Evolutionary conservation across 2,113 vertebrate genomes (phyloP), one percentile per base, ranked within the genome.

Genomic region (Pycnonotus jocosus): DNA sequence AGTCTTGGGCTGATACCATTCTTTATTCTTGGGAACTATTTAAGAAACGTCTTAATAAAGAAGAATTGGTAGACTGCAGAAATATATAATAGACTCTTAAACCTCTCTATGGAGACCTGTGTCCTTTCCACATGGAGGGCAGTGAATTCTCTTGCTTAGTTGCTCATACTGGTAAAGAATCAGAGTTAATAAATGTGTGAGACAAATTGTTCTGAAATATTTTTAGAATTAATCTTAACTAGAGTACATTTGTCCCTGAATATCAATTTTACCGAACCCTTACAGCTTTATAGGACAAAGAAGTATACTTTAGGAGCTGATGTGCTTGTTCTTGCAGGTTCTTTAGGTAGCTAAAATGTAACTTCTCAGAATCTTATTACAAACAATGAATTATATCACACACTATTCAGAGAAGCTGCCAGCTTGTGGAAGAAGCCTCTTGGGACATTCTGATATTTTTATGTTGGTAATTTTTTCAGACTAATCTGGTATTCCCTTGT

Each of bases 251-350:
- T 15, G 38, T 80, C 61, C 83, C 90, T 62, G 90, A 96, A 95
- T 95, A 97, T 86, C 87, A 94, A 78, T 94, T 97, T 68, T 68
- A 51, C 48, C 88, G 37, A 87, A 62, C 48, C 35, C 81, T 92
- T 92, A 64, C 48, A 85, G 86, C 88, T 86, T 95, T 81, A 96
- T 7, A 65, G 51, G 72, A 78, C 62, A 96, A 90, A 87, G 64
- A 53, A 77, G 68, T 80, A 48, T 87, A 89, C 96, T 94, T 97
- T 76, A 81, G 68, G 85, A 88, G 58, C 37, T 64, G 74, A 93
- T 94, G 31, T 86, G 86, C 95, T 92, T 98, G 92, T 70, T 97
- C 97, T 95, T 96, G 66, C 66, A 96, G 93, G n/a, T n/a, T n/a
- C n/a, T n/a, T n/a, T n/a, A n/a, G n/a, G 74, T 70, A 86, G 84